Evolutionary conservation across 2,888 invertebrate genomes (phyloP).

Genomic region (Rhamphomyia laevipes): DNA sequence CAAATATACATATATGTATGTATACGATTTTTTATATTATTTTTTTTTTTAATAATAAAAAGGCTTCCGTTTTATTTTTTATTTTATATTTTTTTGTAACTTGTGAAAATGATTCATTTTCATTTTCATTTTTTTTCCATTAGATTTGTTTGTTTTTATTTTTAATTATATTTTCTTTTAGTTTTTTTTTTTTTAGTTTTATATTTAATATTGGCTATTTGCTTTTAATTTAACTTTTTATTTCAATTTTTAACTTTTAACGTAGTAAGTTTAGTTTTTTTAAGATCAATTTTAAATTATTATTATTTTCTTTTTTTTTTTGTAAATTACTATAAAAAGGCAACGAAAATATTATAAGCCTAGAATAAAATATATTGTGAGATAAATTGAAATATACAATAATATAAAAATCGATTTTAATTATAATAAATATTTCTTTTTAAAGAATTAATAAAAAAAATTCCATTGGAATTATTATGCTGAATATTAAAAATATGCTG

Average conservation of each 20-base stretch:
- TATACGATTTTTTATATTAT: slow-evolving; percentile 2
- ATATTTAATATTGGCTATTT: not conserved
- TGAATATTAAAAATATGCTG: no score
- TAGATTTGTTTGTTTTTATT: not conserved
- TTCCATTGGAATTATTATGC: no score
- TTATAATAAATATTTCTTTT: no score
- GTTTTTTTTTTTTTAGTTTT: not conserved
- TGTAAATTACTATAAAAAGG: no score
- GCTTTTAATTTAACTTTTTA: not conserved
- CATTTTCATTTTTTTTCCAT: not conserved
- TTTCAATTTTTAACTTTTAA: not conserved
- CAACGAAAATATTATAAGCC: no score
- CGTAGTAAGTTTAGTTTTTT: no score
- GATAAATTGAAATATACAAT: no score
- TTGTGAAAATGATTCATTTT: not conserved
- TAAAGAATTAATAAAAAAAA: no score
- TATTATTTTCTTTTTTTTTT: no score
- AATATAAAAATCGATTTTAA: no score
- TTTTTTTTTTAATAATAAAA: slow-evolving; percentile 2
- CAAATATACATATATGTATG: slow-evolving; percentile 10
- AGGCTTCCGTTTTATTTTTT: not conserved
- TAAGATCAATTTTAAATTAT: no score
- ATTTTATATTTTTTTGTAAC: not conserved
- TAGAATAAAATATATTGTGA: no score
- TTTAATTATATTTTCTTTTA: not conserved